phyloP scores from a whole-genome alignment of 2,797 vertebrate genomes.

The Rhadinocentrus ornatus region DNA sequence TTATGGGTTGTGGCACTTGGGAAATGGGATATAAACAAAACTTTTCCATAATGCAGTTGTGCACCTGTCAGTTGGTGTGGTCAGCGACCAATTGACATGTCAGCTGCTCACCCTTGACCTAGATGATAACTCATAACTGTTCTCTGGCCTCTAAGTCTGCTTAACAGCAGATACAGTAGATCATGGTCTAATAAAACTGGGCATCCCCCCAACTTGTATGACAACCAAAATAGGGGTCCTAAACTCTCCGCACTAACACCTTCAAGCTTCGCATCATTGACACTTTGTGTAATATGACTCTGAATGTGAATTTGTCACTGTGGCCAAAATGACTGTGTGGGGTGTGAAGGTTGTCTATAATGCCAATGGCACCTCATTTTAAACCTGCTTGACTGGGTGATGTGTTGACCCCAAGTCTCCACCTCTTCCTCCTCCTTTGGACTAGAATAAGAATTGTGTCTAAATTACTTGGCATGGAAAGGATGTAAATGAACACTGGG shows the following conservation, averaged over 20 bases:
- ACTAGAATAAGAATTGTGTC: constrained; percentile 82
- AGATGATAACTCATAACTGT: constrained; percentile 60
- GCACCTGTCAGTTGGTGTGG: constrained; percentile 22
- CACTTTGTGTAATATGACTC: constrained; percentile 80
- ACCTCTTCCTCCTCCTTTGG: constrained; percentile 66
- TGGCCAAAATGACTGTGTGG: constrained; percentile 63
- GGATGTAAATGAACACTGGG: constrained; percentile 81
- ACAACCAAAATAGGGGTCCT: constrained; percentile 63
- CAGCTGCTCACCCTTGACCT: constrained; percentile 72
- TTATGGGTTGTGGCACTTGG: background rate
- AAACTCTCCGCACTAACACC: constrained; percentile 65
- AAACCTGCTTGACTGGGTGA: constrained; percentile 69
- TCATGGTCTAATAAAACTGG: constrained; percentile 68
- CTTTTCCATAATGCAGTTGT: constrained; percentile 22
- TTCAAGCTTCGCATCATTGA: constrained; percentile 76
- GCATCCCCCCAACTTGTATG: constrained; percentile 61
- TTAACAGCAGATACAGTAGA: constrained; percentile 68
- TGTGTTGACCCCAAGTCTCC: constrained; percentile 66
- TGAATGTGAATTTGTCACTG: constrained; percentile 69
- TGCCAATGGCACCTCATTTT: constrained; percentile 75
- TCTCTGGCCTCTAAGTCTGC: constrained; percentile 64
- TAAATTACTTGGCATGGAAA: constrained; percentile 85
- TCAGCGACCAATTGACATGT: constrained; percentile 63
- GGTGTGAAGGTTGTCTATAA: constrained; percentile 80
- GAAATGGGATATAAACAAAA: constrained; percentile 4